A percentile compares a stretch with the other conserved stretches of the same genome.
Evolutionary conservation across 2,888 invertebrate genomes (phyloP).

Genomic region (Trilocha varians): DNA sequence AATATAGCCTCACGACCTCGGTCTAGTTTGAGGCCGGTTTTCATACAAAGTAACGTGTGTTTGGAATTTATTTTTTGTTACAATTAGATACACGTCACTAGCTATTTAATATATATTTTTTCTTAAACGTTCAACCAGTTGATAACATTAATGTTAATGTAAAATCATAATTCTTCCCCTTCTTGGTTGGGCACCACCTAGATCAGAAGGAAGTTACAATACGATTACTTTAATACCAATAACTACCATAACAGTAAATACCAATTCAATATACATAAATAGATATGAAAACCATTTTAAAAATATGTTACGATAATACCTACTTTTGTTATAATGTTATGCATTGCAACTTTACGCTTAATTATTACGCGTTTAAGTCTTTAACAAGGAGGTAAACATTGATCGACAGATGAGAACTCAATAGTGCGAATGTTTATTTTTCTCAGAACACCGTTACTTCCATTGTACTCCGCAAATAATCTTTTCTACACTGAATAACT

Average conservation of each 20-base stretch:
- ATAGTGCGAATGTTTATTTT: conserved; percentile 12
- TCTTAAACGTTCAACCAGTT: no score
- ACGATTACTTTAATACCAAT: no score
- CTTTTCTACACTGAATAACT: conserved; percentile 28
- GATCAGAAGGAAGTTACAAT: no score
- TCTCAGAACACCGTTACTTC: conserved; percentile 23
- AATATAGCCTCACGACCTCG: background rate
- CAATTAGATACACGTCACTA: background rate
- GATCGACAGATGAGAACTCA: conserved; percentile 3
- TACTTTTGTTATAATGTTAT: background rate
- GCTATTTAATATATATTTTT: background rate
- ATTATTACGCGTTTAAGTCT: conserved; percentile 7
- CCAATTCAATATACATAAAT: no score
- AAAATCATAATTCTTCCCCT: no score
- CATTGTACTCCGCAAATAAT: conserved; percentile 39
- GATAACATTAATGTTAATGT: no score
- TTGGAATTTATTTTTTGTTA: background rate
- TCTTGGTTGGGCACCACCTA: no score
- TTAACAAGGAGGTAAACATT: conserved; percentile 1
- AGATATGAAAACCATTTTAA: no score
- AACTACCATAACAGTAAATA: no score
- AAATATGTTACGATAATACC: background rate
- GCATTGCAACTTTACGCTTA: background rate
- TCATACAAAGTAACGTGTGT: background rate
- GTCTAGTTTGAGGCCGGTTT: background rate